These are phyloP conservation scores for Salpingus planirostris DNA, from an alignment of 2,888 invertebrate genomes.

Conservation along the genomic window DNA sequence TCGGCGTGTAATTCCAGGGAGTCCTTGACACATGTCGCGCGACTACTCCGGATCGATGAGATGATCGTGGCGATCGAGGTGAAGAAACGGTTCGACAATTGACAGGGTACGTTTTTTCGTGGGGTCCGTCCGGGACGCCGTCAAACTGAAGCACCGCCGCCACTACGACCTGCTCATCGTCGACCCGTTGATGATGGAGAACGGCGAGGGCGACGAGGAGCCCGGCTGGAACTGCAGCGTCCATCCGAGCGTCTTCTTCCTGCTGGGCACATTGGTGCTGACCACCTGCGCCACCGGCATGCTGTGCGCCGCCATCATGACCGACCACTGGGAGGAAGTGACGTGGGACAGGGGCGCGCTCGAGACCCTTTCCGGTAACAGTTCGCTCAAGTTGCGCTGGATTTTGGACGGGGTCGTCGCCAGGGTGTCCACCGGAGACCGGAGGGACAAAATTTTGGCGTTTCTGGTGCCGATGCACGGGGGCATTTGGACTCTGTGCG, in stretches of 20 bases:
- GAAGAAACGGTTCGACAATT: not conserved
- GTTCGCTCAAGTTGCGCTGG: conserved; percentile 55
- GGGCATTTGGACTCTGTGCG: conserved; percentile 86
- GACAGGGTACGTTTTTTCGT: not conserved
- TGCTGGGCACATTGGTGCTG: conserved; percentile 56
- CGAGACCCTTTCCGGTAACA: conserved; percentile 48
- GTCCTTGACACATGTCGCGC: too few species aligned
- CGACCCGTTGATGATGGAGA: conserved; percentile 40
- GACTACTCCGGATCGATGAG: too few species aligned
- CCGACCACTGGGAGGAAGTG: conserved; percentile 85
- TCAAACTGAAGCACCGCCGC: conserved; percentile 37
- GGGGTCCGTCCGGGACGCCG: conserved; percentile 18
- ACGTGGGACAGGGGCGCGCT: conserved; percentile 63
- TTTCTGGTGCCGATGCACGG: conserved; percentile 82
- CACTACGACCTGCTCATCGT: conserved; percentile 40
- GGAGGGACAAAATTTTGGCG: conserved; percentile 37
- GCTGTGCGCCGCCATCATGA: conserved; percentile 79
- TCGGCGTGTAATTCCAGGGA: too few species aligned
- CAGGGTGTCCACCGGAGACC: conserved; percentile 42
- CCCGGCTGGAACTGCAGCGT: conserved; percentile 55
- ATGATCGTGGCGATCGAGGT: too few species aligned
- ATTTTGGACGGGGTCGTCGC: conserved; percentile 68
- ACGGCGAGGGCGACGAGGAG: conserved; percentile 47
- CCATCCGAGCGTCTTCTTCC: conserved; percentile 56
- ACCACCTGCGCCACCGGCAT: conserved; percentile 71